These are phyloP conservation scores for Drosophila willistoni DNA, from an alignment of 1,140 invertebrate genomes.

Conservation along the genomic window DNA sequence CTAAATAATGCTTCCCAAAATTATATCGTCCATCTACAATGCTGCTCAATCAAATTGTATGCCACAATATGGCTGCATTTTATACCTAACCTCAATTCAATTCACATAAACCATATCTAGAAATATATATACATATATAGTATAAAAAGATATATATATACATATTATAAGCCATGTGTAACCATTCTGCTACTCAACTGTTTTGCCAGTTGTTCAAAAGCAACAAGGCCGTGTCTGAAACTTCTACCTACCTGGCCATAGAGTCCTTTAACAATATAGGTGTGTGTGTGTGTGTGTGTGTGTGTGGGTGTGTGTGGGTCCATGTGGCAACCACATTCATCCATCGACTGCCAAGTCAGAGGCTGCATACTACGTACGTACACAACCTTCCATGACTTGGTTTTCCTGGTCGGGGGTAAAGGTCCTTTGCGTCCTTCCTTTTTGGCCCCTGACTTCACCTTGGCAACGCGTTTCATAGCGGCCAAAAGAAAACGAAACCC, in stretches of 20 bases:
- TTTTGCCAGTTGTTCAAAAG: constrained; percentile 37
- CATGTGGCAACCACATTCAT: constrained; percentile 35
- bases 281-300: constrained; percentile 6
- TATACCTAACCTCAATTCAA: constrained; percentile 38
- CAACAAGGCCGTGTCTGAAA: constrained; percentile 41
- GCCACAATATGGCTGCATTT: constrained; percentile 22
- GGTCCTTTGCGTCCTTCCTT: not conserved
- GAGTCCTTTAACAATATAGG: constrained; percentile 16
- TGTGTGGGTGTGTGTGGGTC: constrained; percentile 22
- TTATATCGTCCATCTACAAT: constrained; percentile 18
- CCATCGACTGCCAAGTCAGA: constrained; percentile 46
- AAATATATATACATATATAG: not conserved
- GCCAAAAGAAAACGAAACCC: constrained; percentile 41
- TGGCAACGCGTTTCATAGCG: constrained; percentile 23
- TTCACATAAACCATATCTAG: constrained; percentile 18
- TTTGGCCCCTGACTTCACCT: constrained; percentile 15
- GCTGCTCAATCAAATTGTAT: constrained; percentile 36
- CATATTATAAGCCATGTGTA: constrained; percentile 2
- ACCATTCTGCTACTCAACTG: constrained; percentile 25
- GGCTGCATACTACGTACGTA: constrained; percentile 19
- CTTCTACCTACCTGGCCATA: not conserved
- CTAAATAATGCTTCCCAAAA: constrained; percentile 7
- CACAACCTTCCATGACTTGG: constrained; percentile 15
- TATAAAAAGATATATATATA: not conserved
- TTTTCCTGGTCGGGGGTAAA: not conserved